Base-by-base conservation (phyloP, 2,888 invertebrate species). In the Philopedon plagiatum region DNA sequence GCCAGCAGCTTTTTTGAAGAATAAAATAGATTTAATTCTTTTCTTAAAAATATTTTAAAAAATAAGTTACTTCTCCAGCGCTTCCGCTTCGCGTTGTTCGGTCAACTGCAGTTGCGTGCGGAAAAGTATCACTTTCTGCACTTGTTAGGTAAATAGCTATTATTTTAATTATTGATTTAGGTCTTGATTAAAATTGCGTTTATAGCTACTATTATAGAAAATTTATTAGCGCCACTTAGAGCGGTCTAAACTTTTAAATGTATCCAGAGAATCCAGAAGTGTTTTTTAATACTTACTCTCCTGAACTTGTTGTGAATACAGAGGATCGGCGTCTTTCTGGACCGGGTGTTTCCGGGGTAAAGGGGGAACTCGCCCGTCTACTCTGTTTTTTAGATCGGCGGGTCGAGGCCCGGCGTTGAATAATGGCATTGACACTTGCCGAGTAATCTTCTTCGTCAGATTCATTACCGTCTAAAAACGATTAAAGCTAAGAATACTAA, bases 371-470 rank as follows among this genome's bases (percentile, higher is more conserved):
- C 75, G 92, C 87, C 51, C 91, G 85, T 74, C 89, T 87, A 61
- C 88, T 88, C 64, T 90, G 88, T 71, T 92, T 91, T 64, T 91
- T 88, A 3, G 92, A 91, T 51, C 91, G 89, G 63, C 93, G 89
- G 29, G 91, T 89, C 75, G 94, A 94, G 60, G 93, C 93, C 64
- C 93, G 88, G 65, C 94, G 88, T 83, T 93, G 93, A 80, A 96
- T 90, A 78, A 95, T 95, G 1, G 93, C 95, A 80, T 92, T 94
- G 67, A 94, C 91, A 79, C 95, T 96, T 7, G 91, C 91, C 0
- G 94, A 95, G 83, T 96, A 95, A 83, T 96, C 95, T 79, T 94
- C 94, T 75, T 94, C 94, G 76, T 94, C 94, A 0, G 90, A 90
- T 8, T 87, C 89, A 56, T 89, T 88, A 51, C 80, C 84, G 46